A percentile compares a stretch with the other conserved stretches of the same genome.
Evolutionary conservation across 1,140 invertebrate genomes (phyloP).

Genomic region (Drosophila kanapiae): DNA sequence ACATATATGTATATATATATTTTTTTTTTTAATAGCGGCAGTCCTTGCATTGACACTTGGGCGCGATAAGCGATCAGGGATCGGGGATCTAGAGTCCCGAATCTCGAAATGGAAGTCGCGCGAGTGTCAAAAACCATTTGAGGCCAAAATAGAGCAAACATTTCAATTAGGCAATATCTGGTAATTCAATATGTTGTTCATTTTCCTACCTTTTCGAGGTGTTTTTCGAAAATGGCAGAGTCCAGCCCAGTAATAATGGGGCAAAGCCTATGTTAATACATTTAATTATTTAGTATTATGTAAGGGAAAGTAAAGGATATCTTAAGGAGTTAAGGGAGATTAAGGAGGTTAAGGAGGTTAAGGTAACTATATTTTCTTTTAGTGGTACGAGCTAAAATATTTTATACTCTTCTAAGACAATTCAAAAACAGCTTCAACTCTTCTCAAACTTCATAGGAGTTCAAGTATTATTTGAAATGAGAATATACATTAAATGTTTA

Average conservation of each 20-base stretch:
- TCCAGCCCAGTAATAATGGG: not conserved
- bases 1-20: not conserved
- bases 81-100: conserved; percentile 1
- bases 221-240: conserved; percentile 11
- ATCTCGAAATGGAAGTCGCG: conserved; percentile 28
- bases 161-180: conserved; percentile 60
- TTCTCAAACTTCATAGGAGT: too few relatives aligned
- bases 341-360: too few relatives aligned
- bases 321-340: too few relatives aligned
- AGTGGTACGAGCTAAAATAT: too few relatives aligned
- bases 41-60: conserved; percentile 57
- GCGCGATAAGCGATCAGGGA: conserved; percentile 46
- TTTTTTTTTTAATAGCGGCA: conserved; percentile 15
- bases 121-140: conserved; percentile 53
- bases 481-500: too few relatives aligned
- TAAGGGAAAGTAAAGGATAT: too few relatives aligned
- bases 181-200: conserved; percentile 46
- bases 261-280: not conserved
- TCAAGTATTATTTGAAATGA: too few relatives aligned
- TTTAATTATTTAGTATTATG: not conserved
- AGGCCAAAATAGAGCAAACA: conserved; percentile 53
- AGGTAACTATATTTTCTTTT: too few relatives aligned
- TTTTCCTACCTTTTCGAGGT: not conserved
- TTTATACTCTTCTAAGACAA: too few relatives aligned
- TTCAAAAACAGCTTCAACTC: too few relatives aligned